phyloP scores from a whole-genome alignment of 2,888 invertebrate genomes.

The Frankliniella intonsa region DNA sequence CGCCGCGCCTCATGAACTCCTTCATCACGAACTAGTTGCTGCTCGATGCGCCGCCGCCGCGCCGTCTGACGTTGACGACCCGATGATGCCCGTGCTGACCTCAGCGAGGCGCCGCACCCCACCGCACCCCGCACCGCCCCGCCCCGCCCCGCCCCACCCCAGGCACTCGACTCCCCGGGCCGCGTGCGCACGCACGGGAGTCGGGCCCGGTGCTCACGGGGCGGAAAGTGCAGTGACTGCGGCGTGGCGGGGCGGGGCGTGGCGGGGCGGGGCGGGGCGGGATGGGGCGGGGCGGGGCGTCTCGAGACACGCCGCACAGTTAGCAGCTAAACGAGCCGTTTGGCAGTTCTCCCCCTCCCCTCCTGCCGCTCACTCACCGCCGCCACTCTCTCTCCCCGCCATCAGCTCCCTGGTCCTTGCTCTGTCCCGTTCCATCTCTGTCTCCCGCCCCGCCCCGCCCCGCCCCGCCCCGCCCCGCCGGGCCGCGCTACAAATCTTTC shows the following conservation, averaged over 20 bases:
- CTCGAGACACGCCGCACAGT: constrained; percentile 21
- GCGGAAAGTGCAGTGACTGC: not conserved
- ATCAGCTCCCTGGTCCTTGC: not conserved
- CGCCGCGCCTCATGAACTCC: not conserved
- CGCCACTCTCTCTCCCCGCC: not conserved
- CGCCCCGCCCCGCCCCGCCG: not conserved
- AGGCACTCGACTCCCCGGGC: not conserved
- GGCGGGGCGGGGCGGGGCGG: no score
- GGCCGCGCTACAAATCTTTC: not conserved
- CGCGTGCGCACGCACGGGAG: not conserved
- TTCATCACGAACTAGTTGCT: not conserved
- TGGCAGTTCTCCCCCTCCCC: constrained; percentile 9
- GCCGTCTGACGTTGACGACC: not conserved
- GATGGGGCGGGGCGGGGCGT: not conserved
- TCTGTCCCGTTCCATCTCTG: not conserved
- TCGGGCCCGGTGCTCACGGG: not conserved
- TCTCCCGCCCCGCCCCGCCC: not conserved
- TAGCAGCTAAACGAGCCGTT: constrained; percentile 22
- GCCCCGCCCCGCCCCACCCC: no score
- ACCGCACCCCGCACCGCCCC: no score
- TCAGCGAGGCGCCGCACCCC: not conserved
- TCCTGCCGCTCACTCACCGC: not conserved
- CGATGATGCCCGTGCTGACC: not conserved
- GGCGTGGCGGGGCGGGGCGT: not conserved
- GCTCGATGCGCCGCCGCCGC: not conserved